A percentile compares a stretch with the other conserved stretches of the same genome.
Evolutionary conservation across 1,140 invertebrate species (phyloP).

Genomic region (Pachypeltis micranthus): DNA sequence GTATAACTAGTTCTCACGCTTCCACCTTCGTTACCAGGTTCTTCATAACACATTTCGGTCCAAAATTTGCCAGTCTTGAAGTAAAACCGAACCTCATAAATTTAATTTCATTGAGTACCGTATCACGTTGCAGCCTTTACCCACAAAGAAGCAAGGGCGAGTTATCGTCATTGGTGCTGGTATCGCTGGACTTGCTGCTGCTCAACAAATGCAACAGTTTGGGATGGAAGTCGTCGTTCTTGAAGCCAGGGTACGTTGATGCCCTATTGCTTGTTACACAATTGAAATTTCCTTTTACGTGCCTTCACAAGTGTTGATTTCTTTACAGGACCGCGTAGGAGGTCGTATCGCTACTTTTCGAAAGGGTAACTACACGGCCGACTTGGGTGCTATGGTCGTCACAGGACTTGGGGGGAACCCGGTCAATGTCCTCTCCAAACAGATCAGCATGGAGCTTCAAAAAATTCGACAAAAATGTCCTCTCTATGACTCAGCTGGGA

Average conservation of each 20-base stretch:
- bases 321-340: conserved; percentile 72
- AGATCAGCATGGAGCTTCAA: conserved; percentile 93
- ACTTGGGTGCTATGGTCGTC: conserved; percentile 83
- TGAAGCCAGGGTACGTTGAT: conserved; percentile 64
- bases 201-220: conserved; percentile 87
- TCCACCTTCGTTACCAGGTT: too few species aligned
- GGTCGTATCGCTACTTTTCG: conserved; percentile 93
- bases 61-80: too few species aligned
- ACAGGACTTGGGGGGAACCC: conserved; percentile 91
- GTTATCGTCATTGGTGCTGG: conserved; percentile 93
- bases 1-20: too few species aligned
- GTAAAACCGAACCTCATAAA: too few species aligned
- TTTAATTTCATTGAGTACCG: too few species aligned
- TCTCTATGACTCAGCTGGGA: conserved; percentile 86
- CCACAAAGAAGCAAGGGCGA: conserved; percentile 69
- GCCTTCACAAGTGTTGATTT: neutral
- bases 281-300: conserved; percentile 3
- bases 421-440: conserved; percentile 85
- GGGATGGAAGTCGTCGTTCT: conserved; percentile 91
- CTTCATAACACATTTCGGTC: too few species aligned
- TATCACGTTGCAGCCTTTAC: conserved; percentile 44
- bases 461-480: conserved; percentile 95
- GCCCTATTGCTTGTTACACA: conserved; percentile 13
- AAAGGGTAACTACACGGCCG: conserved; percentile 87
- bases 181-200: conserved; percentile 84